A percentile compares a stretch with the other conserved stretches of the same genome.
Evolutionary conservation across 2,113 vertebrate genomes (phyloP).

Genomic region (Emydocephalus ijimae): DNA sequence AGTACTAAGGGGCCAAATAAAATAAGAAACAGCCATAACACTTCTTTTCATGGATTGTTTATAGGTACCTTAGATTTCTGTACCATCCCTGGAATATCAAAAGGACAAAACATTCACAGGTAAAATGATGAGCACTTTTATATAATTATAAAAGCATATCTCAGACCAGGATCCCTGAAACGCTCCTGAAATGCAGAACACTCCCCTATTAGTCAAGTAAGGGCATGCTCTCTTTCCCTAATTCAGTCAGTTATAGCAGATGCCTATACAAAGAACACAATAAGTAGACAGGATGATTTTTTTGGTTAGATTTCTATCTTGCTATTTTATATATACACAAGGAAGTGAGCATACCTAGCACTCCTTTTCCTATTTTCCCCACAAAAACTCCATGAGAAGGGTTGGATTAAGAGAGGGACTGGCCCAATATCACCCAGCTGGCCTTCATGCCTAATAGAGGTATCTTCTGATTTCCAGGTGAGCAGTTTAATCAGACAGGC

Average conservation of each 20-base stretch:
- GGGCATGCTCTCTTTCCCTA: neutral
- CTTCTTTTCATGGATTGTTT: neutral
- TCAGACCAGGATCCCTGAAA: neutral
- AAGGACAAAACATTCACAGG: neutral
- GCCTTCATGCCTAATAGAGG: neutral
- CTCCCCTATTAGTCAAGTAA: neutral
- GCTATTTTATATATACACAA: too few relatives aligned
- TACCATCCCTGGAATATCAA: neutral
- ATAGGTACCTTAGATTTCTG: accelerated
- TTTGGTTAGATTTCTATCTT: neutral
- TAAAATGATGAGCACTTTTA: neutral
- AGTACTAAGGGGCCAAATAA: neutral
- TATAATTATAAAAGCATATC: neutral
- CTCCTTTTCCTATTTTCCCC: neutral
- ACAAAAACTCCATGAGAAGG: neutral
- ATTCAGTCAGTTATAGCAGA: neutral
- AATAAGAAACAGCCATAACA: accelerated
- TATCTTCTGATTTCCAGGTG: neutral
- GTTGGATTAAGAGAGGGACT: neutral
- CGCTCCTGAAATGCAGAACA: neutral
- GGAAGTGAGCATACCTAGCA: neutral
- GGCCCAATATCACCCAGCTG: neutral
- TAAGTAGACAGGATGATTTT: neutral
- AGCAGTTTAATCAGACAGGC: neutral
- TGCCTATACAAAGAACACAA: neutral